Percentiles rank a stretch among this genome's conserved stretches.
Conservation (phyloP, 92 coral and sea anemone species). For the Siderastrea radians region DNA sequence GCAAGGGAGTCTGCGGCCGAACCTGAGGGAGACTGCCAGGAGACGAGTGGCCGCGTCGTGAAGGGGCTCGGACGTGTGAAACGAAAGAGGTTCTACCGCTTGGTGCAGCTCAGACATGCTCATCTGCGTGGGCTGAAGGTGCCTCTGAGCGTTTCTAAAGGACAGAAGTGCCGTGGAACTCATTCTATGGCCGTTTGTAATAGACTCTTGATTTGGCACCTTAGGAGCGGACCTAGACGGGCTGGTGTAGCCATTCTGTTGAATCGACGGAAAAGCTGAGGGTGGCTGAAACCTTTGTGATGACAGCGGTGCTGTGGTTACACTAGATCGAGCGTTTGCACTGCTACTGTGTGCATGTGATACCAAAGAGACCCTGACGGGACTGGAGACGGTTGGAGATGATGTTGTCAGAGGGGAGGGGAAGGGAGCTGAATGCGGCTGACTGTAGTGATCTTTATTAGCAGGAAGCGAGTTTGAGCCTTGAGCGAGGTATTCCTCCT, state of each 20-base stretch:
- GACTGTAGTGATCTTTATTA: slow-evolving; percentile 7
- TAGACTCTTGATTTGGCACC: slow-evolving; percentile 11
- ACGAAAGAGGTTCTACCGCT: slow-evolving; percentile 82
- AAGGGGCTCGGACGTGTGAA: slow-evolving; percentile 80
- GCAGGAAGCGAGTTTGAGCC: not conserved
- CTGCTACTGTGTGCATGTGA: not conserved
- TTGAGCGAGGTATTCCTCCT: slow-evolving; percentile 2
- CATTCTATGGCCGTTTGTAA: slow-evolving; percentile 19
- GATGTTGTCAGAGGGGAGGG: slow-evolving; percentile 40
- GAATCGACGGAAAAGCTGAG: slow-evolving; percentile 13
- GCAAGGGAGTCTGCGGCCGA: slow-evolving; percentile 92
- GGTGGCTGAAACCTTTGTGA: slow-evolving; percentile 31
- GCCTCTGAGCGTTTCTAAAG: slow-evolving; percentile 24
- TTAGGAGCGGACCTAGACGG: slow-evolving; percentile 4
- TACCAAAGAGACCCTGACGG: slow-evolving; percentile 25
- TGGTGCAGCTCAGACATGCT: slow-evolving; percentile 67
- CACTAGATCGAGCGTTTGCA: slow-evolving; percentile 6
- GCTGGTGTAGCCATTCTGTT: slow-evolving; percentile 37
- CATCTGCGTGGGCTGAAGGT: slow-evolving; percentile 17
- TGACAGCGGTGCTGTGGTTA: slow-evolving; percentile 10
- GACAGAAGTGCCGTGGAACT: slow-evolving; percentile 28
- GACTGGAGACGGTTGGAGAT: slow-evolving; percentile 5
- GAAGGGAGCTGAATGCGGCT: not conserved
- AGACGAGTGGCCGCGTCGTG: slow-evolving; percentile 86
- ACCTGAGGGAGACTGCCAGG: slow-evolving; percentile 82